Base-by-base conservation (phyloP, 2,797 vertebrate species). In the Diglossa cyanea region DNA sequence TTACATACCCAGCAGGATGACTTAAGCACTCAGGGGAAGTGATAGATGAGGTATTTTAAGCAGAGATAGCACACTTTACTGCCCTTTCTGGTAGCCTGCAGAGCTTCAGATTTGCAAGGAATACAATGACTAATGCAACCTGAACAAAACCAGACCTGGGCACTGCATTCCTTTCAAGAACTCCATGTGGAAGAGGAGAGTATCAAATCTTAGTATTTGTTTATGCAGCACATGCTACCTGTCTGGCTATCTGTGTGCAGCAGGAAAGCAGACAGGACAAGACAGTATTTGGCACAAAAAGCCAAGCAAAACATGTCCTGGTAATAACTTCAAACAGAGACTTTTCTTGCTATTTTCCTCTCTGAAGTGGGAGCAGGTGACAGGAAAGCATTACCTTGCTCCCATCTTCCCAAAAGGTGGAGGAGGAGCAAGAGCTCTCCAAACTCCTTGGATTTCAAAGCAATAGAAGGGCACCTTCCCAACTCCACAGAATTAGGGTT, bases 141-240 rank as follows among this genome's bases (percentile, higher is more conserved):
- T 75, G 90, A 93, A 87, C 65, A 76, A 85, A 96, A 94, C 35
- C 92, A 93, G 86, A 79, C 48, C 57, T 39, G 65, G 75, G 50
- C 81, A 39, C 0, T 8, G 54, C 81, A 26, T 58, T 86, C 61
- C 81, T 68, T 72, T 80, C 81, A 77, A 80, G 75, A 91, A 35
- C 50, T 79, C 54, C 54, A 60, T 1, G 58, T 62, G 92, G 78
- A 81, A 86, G 66, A 78, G 58, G 60, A 81, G 62, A 83, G 18
- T 19, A 83, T 71, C 30, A 88, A 42, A 58, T 13, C 45, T 58
- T 48, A 51, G 4, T 58, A 65, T 78, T 87, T 82, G 66, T 90
- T 95, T 45, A 80, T 2, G 1, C 25, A 68, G 82, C 35, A 6
- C 72, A 63, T 3, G 2, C 68, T 65, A 86, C 71, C 65, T 71